Evolutionary conservation across 2,797 vertebrate species (phyloP).

Genomic region (Hyperoplus immaculatus): DNA sequence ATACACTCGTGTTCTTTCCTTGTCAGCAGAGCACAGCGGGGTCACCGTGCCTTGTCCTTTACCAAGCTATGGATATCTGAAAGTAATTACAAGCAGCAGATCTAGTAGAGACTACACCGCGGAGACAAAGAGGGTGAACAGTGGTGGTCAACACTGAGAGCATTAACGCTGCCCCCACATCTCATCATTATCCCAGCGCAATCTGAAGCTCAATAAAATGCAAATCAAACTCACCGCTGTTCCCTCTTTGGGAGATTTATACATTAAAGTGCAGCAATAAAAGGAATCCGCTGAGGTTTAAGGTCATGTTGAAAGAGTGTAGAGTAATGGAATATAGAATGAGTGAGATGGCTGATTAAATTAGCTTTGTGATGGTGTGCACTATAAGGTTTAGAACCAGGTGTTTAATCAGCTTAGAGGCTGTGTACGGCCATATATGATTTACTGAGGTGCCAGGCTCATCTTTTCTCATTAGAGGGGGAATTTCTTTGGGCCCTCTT

Average conservation of each 20-base stretch:
- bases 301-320: slow-evolving; percentile 71
- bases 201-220: slow-evolving; percentile 77
- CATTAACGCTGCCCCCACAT: slow-evolving; percentile 66
- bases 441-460: slow-evolving; percentile 39
- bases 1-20: slow-evolving; percentile 23
- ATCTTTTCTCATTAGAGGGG: slow-evolving; percentile 61
- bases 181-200: slow-evolving; percentile 67
- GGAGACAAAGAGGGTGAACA: slow-evolving; percentile 47
- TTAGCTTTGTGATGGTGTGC: slow-evolving; percentile 37
- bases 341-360: slow-evolving; percentile 67
- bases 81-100: slow-evolving; percentile 61
- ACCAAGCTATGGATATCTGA: slow-evolving; percentile 40
- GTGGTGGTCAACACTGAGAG: slow-evolving; percentile 62
- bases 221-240: slow-evolving; percentile 65
- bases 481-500: slow-evolving; percentile 20
- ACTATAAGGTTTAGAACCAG: slow-evolving; percentile 51
- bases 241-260: slow-evolving; percentile 71
- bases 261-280: slow-evolving; percentile 75
- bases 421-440: slow-evolving; percentile 37
- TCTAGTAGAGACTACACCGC: background rate
- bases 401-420: slow-evolving; percentile 71
- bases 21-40: slow-evolving; percentile 27
- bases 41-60: slow-evolving; percentile 54
- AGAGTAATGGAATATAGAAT: slow-evolving; percentile 74
- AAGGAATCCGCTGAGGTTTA: slow-evolving; percentile 59